Evolutionary conservation across 2,113 vertebrate species (phyloP), one percentile per base, ranked within the genome.

Genomic region (Clarias batrachus): DNA sequence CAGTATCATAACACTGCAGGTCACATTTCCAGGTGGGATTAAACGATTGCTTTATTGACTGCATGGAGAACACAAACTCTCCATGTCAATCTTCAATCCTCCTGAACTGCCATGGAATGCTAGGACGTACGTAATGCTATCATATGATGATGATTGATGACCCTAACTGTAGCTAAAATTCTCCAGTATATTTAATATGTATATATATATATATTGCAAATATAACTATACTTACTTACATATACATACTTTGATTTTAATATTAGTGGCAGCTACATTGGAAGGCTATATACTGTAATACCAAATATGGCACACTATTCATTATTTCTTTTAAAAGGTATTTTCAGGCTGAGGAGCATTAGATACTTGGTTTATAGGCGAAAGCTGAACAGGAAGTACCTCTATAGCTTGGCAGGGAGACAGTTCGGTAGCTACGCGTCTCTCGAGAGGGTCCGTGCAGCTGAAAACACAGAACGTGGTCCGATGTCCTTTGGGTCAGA

Each of bases 381-480:
- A 80, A 76, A 52, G 41, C 65, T 86, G 82, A 57, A 76, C 82
- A 83, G 68, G 41, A 62, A 65, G 66, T 62, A 87, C 74, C 76
- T 85, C 68, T 87, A 37, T 37, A 85, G 80, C 23, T 66, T 14
- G 19, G 84, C n/a, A 14, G 10, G 23, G 74, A 86, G 33, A 84
- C 54, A 73, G 66, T 85, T 76, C 83, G 79, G 78, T 41, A 27
- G 68, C 81, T 88, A 90, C 74, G 77, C 88, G 90, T 95, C 95
- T 90, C 96, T 91, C 65, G 86, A 94, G 92, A 91, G 93, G 91
- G 95, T 89, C 89, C 94, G 93, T 88, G 93, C 94, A 0, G 92
- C 90, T 0, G 94, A 91, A 82, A 95, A 95, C 27, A 95, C 91
- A 12, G 94, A 94, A 3, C 92, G 92, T 0, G 56, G 48, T 74